A percentile compares a stretch with the other conserved stretches of the same genome.
These are phyloP conservation scores for Steinernema hermaphroditum DNA, from an alignment of 2,888 invertebrate genomes.

Conservation along the genomic window DNA sequence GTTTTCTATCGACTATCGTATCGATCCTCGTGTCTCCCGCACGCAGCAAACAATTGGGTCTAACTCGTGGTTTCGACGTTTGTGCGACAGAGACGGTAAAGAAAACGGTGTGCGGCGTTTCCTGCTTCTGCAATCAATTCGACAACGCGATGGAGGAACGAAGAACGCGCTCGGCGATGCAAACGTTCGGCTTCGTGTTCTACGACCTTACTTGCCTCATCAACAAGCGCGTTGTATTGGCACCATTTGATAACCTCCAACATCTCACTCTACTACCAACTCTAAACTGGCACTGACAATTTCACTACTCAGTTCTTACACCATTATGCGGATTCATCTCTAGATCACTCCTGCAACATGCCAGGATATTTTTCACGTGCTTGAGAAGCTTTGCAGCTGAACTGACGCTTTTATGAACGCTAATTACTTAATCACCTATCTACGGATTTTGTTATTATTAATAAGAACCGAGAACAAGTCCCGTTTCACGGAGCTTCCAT, in stretches of 20 bases:
- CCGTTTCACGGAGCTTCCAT: no score
- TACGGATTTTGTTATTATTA: no score
- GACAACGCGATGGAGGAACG: background rate
- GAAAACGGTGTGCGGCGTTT: slow-evolving; percentile 25
- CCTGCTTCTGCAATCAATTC: slow-evolving; percentile 28
- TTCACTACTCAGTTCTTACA: no score
- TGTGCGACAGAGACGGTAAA: slow-evolving; percentile 24
- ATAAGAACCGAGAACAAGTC: no score
- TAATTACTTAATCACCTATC: no score
- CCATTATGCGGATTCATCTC: no score
- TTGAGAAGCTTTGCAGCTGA: no score
- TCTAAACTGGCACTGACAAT: background rate
- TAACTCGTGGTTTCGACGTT: slow-evolving; percentile 29
- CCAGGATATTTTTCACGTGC: no score
- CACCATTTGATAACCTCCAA: slow-evolving; percentile 15
- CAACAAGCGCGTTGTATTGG: background rate
- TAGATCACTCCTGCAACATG: no score
- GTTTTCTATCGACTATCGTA: slow-evolving; percentile 31
- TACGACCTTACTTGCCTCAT: background rate
- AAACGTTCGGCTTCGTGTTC: slow-evolving; percentile 5
- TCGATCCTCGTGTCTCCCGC: slow-evolving; percentile 26
- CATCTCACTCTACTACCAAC: background rate
- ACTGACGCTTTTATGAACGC: no score
- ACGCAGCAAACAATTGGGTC: slow-evolving; percentile 31
- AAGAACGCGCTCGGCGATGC: slow-evolving; percentile 17